phyloP scores from a whole-genome alignment of 2,888 invertebrate species.

The Oxystoma pomonae region DNA sequence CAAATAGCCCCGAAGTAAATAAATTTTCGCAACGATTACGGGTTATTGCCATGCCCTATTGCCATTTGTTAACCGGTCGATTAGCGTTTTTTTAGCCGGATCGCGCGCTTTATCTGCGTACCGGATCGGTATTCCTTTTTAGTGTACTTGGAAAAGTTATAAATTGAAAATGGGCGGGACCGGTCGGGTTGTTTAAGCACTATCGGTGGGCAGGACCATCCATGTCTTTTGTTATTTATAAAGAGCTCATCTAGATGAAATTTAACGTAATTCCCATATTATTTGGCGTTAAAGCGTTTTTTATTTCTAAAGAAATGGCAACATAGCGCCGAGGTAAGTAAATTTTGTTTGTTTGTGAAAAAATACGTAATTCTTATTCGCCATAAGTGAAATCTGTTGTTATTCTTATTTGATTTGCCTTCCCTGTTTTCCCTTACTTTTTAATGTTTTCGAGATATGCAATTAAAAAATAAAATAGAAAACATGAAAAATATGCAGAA shows the following conservation, averaged over 20 bases:
- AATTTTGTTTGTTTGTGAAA: no score
- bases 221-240: neutral
- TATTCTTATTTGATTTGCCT: no score
- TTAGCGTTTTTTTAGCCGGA: constrained; percentile 25
- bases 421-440: no score
- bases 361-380: no score
- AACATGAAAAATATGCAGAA: no score
- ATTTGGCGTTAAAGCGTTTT: neutral
- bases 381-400: no score
- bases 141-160: constrained; percentile 22
- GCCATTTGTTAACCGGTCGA: constrained; percentile 21
- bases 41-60: constrained; percentile 25
- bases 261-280: neutral
- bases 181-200: constrained; percentile 19
- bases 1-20: constrained; percentile 18
- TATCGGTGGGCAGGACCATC: neutral
- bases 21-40: constrained; percentile 23
- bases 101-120: constrained; percentile 10
- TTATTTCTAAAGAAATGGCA: no score
- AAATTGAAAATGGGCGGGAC: constrained; percentile 25
- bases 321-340: no score
- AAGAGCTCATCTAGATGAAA: neutral
- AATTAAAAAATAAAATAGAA: no score
- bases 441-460: no score
- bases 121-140: neutral